A percentile compares a stretch with the other conserved stretches of the same genome.
These are phyloP conservation scores for Typhlichthys eigenmanni DNA, from an alignment of 2,797 vertebrate genomes.

Conservation along the genomic window DNA sequence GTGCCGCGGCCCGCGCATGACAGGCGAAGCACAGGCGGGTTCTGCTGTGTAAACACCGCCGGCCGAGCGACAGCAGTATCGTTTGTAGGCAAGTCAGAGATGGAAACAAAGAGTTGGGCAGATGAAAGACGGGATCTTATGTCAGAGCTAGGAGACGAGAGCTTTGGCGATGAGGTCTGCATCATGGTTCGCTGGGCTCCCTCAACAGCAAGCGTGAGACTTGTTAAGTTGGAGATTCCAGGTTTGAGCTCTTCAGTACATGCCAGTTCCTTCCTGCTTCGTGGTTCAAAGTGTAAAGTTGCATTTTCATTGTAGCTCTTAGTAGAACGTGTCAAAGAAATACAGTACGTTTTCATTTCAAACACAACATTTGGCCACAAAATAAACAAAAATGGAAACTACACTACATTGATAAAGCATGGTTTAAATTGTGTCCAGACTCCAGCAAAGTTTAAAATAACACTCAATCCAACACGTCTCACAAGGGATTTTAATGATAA, in stretches of 20 bases:
- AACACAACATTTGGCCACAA: no score
- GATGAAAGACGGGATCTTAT: slow-evolving; percentile 49
- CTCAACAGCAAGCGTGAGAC: slow-evolving; percentile 22
- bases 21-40: slow-evolving; percentile 47
- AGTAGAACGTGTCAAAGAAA: background rate
- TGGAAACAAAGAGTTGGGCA: slow-evolving; percentile 49
- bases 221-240: slow-evolving; percentile 15
- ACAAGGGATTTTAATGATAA: no score
- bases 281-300: background rate
- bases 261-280: background rate
- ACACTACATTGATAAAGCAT: no score
- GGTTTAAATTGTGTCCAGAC: no score
- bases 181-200: slow-evolving; percentile 39
- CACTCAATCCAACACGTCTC: no score
- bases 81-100: slow-evolving; percentile 19
- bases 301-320: background rate
- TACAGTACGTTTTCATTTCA: no score
- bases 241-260: background rate
- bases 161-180: slow-evolving; percentile 22
- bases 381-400: no score
- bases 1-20: slow-evolving; percentile 50
- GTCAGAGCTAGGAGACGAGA: slow-evolving; percentile 32
- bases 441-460: no score
- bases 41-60: slow-evolving; percentile 52
- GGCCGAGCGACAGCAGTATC: slow-evolving; percentile 29